Evolutionary conservation across 2,113 vertebrate species (phyloP).

Genomic region (rat (Rattus norvegicus)): DNA sequence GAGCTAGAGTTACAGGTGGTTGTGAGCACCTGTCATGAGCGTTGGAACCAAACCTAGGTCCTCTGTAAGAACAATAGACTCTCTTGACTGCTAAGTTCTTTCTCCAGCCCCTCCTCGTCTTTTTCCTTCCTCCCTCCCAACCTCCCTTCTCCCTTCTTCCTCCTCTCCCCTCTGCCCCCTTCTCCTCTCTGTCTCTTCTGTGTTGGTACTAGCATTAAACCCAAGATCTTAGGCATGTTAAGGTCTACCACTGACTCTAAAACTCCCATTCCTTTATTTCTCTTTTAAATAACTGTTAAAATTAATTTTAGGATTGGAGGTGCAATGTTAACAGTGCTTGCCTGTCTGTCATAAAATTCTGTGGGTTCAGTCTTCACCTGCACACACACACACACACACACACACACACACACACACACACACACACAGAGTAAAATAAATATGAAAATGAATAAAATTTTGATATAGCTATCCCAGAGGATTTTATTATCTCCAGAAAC

Average conservation of each 20-base stretch:
- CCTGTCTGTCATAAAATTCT: background rate
- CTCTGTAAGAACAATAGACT: no score
- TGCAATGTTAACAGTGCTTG: background rate
- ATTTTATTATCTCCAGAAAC: no score
- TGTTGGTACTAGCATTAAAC: background rate
- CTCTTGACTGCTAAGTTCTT: no score
- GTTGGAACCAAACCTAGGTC: no score
- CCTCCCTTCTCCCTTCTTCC: background rate
- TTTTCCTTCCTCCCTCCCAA: background rate
- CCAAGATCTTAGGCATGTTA: background rate
- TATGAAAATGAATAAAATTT: no score
- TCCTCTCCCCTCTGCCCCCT: no score
- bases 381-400: background rate
- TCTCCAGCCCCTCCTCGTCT: no score
- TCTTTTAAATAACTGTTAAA: conserved; percentile 24
- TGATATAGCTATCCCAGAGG: no score
- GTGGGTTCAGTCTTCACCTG: background rate
- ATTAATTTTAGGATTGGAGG: background rate
- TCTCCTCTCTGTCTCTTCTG: background rate
- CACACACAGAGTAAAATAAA: no score
- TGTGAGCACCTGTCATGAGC: no score
- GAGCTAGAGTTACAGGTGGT: no score
- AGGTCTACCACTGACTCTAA: background rate
- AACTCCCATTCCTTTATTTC: background rate
- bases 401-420: no score